Evolutionary conservation across 2,113 vertebrate species (phyloP), one percentile per base, ranked within the genome.

Genomic region (Callorhinus ursinus): DNA sequence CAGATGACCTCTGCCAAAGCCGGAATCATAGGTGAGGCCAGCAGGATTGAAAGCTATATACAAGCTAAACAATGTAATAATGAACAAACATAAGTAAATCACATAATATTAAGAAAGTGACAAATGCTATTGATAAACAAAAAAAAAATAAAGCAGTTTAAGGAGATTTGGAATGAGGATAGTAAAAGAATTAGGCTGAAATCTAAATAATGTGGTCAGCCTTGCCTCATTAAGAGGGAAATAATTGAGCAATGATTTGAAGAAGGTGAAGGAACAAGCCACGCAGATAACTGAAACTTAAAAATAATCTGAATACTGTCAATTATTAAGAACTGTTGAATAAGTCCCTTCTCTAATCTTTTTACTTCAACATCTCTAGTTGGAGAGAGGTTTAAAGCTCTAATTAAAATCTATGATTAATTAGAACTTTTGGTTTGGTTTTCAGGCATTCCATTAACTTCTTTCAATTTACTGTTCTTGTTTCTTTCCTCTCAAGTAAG

Each of bases 91-190:
- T 36, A 63, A 96, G 51, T 42, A 61, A 84, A 26, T 80, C 21
- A 22, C 1, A 80, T 7, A 46, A 6, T 55, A 74, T 46, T 67
- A 36, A 94, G 53, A 80, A 80, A 80, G 26, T 69, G 67, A 69
- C 65, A 76, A n/a, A 59, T 67, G 15, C 33, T 82, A 36, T 49
- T 65, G 55, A 61, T 86, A 57, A 93, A 51, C 16, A 51, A 67
- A 94, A 94, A 80, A n/a, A 46, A 93, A 89, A 61, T 71, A 77
- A 83, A 59, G 39, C 49, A 28, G 14, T 83, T 87, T 69, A 77
- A 84, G 19, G 39, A 63, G 39, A 82, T 77, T 55, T 28, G 19
- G 8, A 65, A 36, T 63, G 12, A 36, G 14, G 4, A 42, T 18
- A 12, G 8, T 31, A 5, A 49, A 85, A 85, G 24, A 86, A 80